Evolutionary conservation across 2,888 invertebrate genomes (phyloP), one percentile per base, ranked within the genome.

Genomic region (Dioctria linearis): DNA sequence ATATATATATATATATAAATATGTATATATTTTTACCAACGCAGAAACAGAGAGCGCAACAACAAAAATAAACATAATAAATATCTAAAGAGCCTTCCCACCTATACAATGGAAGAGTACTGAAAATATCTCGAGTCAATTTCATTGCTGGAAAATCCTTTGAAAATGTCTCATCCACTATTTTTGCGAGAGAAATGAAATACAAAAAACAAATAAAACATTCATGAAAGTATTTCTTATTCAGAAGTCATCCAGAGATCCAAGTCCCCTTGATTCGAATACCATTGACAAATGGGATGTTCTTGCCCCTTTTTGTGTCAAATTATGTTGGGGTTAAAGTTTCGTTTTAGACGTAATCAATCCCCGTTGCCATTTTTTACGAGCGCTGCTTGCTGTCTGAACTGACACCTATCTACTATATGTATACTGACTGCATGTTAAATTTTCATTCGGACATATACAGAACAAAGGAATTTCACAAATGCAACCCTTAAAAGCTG

Each of bases 301-400:
- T 76, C 49, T 76, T 76, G 76, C 76, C 76, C 76, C 76, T 76
- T 76, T 76, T 63, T 25, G 25, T 76, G 76, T 63, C 76, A 76
- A 76, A 76, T 76, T 76, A 76, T 76, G 76, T 76, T 76, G 76
- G 76, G 76, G 76, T 76, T 76, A 76, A 76, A 76, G 76, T 76
- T 76, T 63, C 49, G 76, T 39, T 76, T 63, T 63, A 75, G 76
- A 63, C 49, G 76, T 76, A 76, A 76, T 76, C 76, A 76, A 76
- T 76, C 76, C 76, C 76, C 46, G 61, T 49, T 63, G 63, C 46
- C 76, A 11, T 63, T 76, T 73, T 76, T 63, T 76, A 76, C 76
- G 63, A 76, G 46, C 63, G 25, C 11, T 25, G 25, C 25, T 5
- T 57, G 73, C 11, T 42, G 54, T n/a, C 59, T 73, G 73, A 6